Conservation (phyloP, 2,797 vertebrate species). For the Esox masquinongy region DNA sequence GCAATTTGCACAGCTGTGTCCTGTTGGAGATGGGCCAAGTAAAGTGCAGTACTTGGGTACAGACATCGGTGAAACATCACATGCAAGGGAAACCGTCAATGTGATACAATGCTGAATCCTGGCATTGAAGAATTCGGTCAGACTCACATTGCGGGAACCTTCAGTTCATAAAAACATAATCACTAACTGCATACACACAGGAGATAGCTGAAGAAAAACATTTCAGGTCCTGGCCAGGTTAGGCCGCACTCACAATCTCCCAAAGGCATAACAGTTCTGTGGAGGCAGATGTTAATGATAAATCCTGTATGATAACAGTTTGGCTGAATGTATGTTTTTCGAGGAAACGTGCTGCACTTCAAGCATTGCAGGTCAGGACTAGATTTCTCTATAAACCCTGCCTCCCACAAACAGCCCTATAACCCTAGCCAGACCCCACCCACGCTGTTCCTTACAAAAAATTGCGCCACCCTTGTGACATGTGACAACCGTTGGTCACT, state of each 20-base stretch:
- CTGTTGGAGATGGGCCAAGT: constrained; percentile 49
- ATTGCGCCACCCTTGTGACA: constrained; percentile 33
- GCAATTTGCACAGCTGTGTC: constrained; percentile 70
- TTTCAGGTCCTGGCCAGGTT: neutral
- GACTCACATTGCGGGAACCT: neutral
- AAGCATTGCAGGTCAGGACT: neutral
- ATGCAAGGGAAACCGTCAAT: constrained; percentile 16
- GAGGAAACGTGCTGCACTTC: neutral
- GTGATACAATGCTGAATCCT: constrained; percentile 1
- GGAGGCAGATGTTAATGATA: neutral
- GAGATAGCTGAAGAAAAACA: neutral
- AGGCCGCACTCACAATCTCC: neutral
- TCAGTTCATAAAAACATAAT: neutral
- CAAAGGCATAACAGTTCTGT: neutral
- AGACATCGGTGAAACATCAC: constrained; percentile 17
- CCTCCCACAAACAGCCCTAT: neutral
- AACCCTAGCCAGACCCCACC: constrained; percentile 6
- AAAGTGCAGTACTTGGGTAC: constrained; percentile 28
- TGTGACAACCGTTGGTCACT: constrained; percentile 23
- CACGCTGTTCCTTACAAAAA: constrained; percentile 15
- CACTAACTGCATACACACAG: neutral
- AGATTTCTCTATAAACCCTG: neutral
- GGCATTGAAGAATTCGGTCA: neutral
- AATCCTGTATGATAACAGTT: neutral
- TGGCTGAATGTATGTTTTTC: neutral